phyloP scores from a whole-genome alignment of 1,140 invertebrate species.

The Euura saliciscinereae region DNA sequence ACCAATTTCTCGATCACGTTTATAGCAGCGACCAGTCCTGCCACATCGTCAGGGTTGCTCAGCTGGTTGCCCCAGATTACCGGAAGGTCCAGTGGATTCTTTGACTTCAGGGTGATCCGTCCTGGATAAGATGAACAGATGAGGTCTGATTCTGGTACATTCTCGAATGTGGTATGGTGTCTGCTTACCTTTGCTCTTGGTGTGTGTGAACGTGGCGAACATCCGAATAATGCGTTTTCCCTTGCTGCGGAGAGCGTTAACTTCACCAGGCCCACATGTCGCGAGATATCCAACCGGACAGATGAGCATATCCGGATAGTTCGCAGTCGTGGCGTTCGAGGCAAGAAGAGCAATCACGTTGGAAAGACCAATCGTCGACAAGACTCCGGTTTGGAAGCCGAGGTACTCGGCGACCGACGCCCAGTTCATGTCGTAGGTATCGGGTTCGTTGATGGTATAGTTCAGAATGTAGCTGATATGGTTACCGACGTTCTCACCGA shows the following conservation, averaged over 20 bases:
- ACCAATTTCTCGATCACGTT: slow-evolving; percentile 51
- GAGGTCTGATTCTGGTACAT: neutral
- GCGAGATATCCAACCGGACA: slow-evolving; percentile 73
- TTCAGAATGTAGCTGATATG: slow-evolving; percentile 68
- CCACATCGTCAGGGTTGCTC: slow-evolving; percentile 51
- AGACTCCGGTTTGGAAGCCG: slow-evolving; percentile 63
- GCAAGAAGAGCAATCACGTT: slow-evolving; percentile 69
- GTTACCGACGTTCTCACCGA: slow-evolving; percentile 78
- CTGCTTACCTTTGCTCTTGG: slow-evolving; percentile 59
- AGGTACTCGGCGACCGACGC: slow-evolving; percentile 66
- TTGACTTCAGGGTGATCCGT: slow-evolving; percentile 48
- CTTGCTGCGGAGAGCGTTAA: slow-evolving; percentile 62
- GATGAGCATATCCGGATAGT: slow-evolving; percentile 70
- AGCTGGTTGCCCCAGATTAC: slow-evolving; percentile 67
- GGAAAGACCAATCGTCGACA: slow-evolving; percentile 67
- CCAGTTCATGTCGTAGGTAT: slow-evolving; percentile 68
- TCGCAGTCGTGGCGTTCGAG: slow-evolving; percentile 62
- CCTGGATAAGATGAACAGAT: slow-evolving; percentile 53
- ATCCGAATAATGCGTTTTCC: slow-evolving; percentile 63
- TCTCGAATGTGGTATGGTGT: neutral
- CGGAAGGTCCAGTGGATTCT: slow-evolving; percentile 65
- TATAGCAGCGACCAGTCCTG: slow-evolving; percentile 58
- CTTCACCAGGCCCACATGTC: slow-evolving; percentile 63
- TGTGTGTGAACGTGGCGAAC: slow-evolving; percentile 65
- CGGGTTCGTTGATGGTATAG: slow-evolving; percentile 59